phyloP scores from a whole-genome alignment of 2,888 invertebrate genomes.

The Zygogramma bicolorata region DNA sequence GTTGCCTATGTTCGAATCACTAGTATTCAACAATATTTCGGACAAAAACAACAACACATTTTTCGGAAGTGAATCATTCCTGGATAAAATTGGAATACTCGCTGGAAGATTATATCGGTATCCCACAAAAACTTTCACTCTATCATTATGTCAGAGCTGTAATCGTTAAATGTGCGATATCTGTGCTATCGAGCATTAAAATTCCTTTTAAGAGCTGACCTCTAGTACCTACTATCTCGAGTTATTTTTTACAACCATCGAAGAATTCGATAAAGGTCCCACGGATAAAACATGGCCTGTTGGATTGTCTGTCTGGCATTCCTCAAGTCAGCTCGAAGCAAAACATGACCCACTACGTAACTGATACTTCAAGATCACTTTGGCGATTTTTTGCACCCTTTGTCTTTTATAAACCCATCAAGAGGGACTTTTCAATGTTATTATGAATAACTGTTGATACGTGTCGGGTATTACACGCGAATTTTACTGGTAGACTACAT shows the following conservation, averaged over 20 bases:
- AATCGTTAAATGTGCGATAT: not conserved
- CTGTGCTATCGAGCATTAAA: not conserved
- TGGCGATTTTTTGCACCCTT: not conserved
- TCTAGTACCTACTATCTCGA: not conserved
- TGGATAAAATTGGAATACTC: too few relatives aligned
- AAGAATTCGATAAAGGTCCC: not conserved
- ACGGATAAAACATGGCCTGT: not conserved
- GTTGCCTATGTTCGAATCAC: too few relatives aligned
- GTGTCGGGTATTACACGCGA: not conserved
- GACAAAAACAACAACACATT: too few relatives aligned
- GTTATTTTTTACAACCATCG: not conserved
- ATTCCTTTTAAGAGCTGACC: not conserved
- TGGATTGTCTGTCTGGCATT: not conserved
- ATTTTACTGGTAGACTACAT: not conserved
- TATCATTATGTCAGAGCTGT: not conserved
- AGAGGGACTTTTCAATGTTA: not conserved
- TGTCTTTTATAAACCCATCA: not conserved
- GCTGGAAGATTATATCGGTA: not conserved
- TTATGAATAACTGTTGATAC: not conserved
- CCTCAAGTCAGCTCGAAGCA: not conserved
- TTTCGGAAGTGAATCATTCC: too few relatives aligned
- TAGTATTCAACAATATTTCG: too few relatives aligned
- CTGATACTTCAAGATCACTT: not conserved
- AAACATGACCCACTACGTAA: not conserved
- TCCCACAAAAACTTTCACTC: not conserved